Evolutionary conservation across 2,797 vertebrate genomes (phyloP).

Genomic region (Tapirus indicus): DNA sequence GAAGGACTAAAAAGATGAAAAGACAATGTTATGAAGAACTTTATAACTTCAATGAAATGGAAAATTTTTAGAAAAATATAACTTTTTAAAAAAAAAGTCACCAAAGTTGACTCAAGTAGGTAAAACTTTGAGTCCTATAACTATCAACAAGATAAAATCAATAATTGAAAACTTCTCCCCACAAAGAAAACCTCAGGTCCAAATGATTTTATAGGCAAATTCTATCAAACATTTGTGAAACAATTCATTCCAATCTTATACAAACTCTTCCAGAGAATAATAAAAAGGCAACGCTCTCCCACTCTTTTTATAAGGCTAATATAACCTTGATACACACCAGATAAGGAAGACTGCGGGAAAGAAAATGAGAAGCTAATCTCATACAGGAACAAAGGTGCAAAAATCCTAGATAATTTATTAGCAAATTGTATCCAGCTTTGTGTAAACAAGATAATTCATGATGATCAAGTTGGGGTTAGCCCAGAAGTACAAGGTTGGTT

Average conservation of each 20-base stretch:
- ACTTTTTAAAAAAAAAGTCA: background rate
- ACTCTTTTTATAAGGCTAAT: background rate
- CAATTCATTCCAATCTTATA: background rate
- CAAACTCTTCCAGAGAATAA: background rate
- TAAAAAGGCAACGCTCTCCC: background rate
- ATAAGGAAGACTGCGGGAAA: background rate
- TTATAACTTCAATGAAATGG: background rate
- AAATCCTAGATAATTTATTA: background rate
- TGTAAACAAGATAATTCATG: background rate
- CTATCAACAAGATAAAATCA: background rate
- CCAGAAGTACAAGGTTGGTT: slow-evolving; percentile 14
- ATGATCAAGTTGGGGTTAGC: background rate
- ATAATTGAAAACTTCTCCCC: background rate
- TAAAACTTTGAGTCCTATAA: background rate
- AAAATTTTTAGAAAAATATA: background rate
- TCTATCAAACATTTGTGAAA: background rate
- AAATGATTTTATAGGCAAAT: background rate
- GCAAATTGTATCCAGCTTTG: background rate
- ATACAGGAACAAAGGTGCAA: background rate
- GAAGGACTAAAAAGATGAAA: background rate
- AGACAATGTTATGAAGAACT: background rate
- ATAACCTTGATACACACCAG: background rate
- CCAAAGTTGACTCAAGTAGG: background rate
- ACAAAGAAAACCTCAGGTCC: background rate
- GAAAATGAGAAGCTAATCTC: background rate